Base-by-base conservation (phyloP, 2,888 invertebrate species). In the Volucella zonaria region DNA sequence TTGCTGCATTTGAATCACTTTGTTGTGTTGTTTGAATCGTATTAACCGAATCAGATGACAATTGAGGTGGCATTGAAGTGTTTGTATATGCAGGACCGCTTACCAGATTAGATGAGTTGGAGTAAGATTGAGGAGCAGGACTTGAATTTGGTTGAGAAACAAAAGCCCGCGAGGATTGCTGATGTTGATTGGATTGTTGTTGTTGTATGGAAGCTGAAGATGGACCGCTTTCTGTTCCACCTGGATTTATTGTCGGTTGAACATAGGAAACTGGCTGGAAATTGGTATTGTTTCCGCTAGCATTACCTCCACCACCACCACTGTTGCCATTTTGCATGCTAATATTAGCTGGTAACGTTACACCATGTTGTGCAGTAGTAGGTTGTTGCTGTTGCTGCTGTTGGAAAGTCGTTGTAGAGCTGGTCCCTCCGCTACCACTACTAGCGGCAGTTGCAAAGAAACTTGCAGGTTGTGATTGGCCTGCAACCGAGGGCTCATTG, bases 361-460 rank as follows among this genome's bases (percentile, higher is more conserved):
- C 87, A 71, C 88, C 89, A 73, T 90, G 31, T 31, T 31, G 89
- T n/a, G 70, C 56, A 82, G 88, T 87, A 58, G 86, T 73, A 59
- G 87, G 62, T 58, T 89, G 90, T 68, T 91, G 91, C 47, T 89
- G 89, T 42, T 88, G 89, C 78, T 89, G 88, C 61, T 77, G 62
- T 49, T 78, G 77, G 45, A 71, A 52, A 74, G 71, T 89, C 93
- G 93, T 86, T 93, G 93, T 90, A 93, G 93, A 90, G 93, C 93
- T 71, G 88, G 61, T 71, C 23, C 51, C 75, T 40, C 38, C 75
- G 10, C 49, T 45, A 49, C 40, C 75, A 42, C 51, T 76, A 38
- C 75, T 85, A 58, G 87, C 76, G 14, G 88, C 74, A 64, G 73
- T 80, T 59, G 47, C 45, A 47, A 71, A 80, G 75, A 71, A 80